Percentiles rank a stretch among this genome's conserved stretches.
Conservation (phyloP, 2,888 invertebrate species). For the Liopterus haemorrhoidalis region DNA sequence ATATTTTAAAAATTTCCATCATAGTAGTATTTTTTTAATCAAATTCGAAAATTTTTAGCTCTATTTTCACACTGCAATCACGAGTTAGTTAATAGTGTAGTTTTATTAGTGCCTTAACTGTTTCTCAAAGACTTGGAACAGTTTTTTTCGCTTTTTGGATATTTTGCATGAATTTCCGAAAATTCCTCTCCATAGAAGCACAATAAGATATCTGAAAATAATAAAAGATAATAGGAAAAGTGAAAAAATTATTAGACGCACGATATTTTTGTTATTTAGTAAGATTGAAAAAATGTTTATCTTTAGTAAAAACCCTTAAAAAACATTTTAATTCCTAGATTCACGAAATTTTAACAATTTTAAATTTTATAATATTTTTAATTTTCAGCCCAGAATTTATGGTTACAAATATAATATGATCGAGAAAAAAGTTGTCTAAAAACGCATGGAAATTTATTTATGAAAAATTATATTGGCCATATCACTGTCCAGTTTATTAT, state of each 20-base stretch:
- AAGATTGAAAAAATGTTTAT: neutral
- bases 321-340: too few species aligned
- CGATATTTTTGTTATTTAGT: neutral
- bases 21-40: too few species aligned
- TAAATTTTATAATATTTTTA: too few species aligned
- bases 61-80: conserved; percentile 12
- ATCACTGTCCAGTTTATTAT: too few species aligned
- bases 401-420: too few species aligned
- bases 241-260: neutral
- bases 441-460: too few species aligned
- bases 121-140: conserved; percentile 34
- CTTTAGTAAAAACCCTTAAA: too few species aligned
- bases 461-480: too few species aligned
- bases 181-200: conserved; percentile 19
- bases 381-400: too few species aligned
- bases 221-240: conserved; percentile 5
- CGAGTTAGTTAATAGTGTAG: conserved; percentile 24
- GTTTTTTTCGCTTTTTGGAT: conserved; percentile 27
- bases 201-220: conserved; percentile 24
- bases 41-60: neutral
- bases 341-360: too few species aligned
- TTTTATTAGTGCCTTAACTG: conserved; percentile 28
- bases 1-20: too few species aligned
- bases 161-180: conserved; percentile 23
- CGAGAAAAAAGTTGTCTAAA: too few species aligned